Evolutionary conservation across 1,140 invertebrate species (phyloP).

Genomic region (Lanistes nyassanus): DNA sequence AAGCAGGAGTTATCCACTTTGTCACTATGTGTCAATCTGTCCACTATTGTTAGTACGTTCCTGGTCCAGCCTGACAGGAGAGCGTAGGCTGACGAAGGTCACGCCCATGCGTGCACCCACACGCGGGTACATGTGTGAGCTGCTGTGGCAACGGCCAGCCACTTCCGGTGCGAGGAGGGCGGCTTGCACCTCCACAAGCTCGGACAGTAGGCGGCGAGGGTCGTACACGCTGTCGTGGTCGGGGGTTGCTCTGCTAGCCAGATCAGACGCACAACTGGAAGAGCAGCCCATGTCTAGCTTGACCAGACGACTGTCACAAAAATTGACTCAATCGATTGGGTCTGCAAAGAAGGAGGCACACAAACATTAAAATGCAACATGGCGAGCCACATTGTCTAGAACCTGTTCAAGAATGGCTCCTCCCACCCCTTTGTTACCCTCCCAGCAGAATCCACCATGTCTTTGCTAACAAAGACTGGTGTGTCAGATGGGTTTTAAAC

Average conservation of each 20-base stretch:
- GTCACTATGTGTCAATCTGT: too few species aligned
- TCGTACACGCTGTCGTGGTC: background rate
- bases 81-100: background rate
- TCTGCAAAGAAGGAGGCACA: too few species aligned
- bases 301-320: too few species aligned
- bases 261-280: background rate
- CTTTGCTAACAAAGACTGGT: background rate
- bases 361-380: too few species aligned
- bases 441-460: too few species aligned
- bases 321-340: background rate
- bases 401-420: background rate
- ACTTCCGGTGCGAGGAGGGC: slow-evolving; percentile 12
- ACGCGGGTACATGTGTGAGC: background rate
- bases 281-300: slow-evolving; percentile 9
- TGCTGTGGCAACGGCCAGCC: background rate
- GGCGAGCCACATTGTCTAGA: too few species aligned
- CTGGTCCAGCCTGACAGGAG: too few species aligned
- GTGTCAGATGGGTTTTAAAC: too few species aligned
- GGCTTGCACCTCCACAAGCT: slow-evolving; percentile 19
- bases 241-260: too few species aligned
- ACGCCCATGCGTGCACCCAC: background rate
- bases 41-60: too few species aligned
- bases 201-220: slow-evolving; percentile 10
- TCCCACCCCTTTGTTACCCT: too few species aligned
- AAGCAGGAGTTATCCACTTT: too few species aligned